Conservation (phyloP, 2,113 vertebrate genomes). For the Chloroceryle aenea region DNA sequence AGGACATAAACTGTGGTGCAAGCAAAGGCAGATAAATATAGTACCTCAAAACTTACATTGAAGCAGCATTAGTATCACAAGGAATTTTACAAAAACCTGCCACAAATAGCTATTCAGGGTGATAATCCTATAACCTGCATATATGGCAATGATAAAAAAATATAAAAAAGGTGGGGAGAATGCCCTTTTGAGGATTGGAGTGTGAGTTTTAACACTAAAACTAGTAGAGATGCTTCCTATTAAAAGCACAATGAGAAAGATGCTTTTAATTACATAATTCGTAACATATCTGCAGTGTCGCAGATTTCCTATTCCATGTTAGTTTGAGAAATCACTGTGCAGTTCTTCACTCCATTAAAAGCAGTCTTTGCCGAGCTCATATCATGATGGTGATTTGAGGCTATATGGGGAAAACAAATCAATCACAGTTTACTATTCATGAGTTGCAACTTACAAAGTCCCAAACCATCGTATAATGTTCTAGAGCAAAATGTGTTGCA, state of each 20-base stretch:
- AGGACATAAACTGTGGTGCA: background rate
- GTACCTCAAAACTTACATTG: background rate
- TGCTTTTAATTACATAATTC: background rate
- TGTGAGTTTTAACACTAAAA: background rate
- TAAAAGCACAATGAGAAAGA: background rate
- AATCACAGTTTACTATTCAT: slow-evolving; percentile 28
- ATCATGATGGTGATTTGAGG: slow-evolving; percentile 14
- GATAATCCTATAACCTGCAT: background rate
- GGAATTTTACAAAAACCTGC: background rate
- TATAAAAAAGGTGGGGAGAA: background rate
- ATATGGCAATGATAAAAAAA: background rate
- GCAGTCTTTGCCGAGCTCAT: background rate
- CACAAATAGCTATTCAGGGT: background rate
- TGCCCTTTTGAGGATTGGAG: background rate
- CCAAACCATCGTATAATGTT: background rate
- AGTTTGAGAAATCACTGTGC: background rate
- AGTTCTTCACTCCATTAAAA: background rate
- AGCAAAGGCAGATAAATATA: background rate
- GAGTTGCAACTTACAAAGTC: background rate
- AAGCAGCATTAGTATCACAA: background rate
- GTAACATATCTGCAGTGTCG: background rate
- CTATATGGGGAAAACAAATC: slow-evolving; percentile 26
- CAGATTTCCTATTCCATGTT: background rate
- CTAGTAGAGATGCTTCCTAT: background rate
- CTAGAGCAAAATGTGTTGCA: background rate